Evolutionary conservation across 2,113 vertebrate species (phyloP).

Genomic region (Trichechus manatus): DNA sequence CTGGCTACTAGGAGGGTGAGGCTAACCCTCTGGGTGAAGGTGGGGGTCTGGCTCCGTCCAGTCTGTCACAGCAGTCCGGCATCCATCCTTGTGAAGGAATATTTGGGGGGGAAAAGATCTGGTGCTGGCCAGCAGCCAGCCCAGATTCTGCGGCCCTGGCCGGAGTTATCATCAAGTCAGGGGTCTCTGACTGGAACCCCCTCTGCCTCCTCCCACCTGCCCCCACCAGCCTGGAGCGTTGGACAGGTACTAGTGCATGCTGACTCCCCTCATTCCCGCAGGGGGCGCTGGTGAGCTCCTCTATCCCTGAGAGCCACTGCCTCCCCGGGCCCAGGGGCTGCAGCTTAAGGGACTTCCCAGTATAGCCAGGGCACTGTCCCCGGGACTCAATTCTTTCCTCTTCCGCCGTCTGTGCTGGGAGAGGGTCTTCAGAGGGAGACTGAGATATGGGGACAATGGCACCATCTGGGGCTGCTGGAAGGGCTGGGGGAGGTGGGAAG

Average conservation of each 20-base stretch:
- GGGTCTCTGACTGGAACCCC: not conserved
- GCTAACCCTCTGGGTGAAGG: not conserved
- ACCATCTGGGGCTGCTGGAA: not conserved
- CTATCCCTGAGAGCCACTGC: not conserved
- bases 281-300: not conserved
- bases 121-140: not conserved
- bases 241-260: slow-evolving; percentile 10
- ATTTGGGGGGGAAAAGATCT: not conserved
- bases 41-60: not conserved
- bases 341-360: not conserved
- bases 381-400: not conserved
- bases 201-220: not conserved
- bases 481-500: slow-evolving; percentile 14
- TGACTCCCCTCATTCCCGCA: not conserved
- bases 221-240: not conserved
- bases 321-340: not conserved
- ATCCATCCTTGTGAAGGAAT: not conserved
- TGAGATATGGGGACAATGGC: not conserved
- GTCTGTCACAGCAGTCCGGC: not conserved
- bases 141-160: not conserved
- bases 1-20: not conserved
- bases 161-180: not conserved
- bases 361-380: not conserved
- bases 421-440: not conserved
- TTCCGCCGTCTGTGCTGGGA: not conserved